phyloP scores from a whole-genome alignment of 2,113 vertebrate genomes.

The Malurus melanocephalus region DNA sequence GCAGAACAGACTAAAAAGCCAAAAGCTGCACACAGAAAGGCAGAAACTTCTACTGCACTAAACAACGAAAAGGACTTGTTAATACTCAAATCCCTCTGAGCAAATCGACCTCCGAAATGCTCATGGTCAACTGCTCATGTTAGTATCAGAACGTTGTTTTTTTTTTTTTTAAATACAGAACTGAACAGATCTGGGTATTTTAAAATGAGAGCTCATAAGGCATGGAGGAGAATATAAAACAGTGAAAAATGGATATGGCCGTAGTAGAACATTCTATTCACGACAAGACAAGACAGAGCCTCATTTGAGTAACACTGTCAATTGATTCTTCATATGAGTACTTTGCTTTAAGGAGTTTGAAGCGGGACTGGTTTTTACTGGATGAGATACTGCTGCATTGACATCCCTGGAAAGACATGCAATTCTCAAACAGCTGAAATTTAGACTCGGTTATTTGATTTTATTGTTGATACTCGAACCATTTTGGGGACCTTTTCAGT shows the following conservation, averaged over 20 bases:
- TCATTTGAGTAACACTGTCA: background rate
- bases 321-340: background rate
- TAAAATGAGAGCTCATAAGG: slow-evolving; percentile 4
- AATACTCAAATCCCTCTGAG: background rate
- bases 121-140: background rate
- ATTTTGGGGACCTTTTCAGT: background rate
- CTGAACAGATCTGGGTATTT: background rate
- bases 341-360: background rate
- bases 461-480: background rate
- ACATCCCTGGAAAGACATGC: background rate
- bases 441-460: background rate
- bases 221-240: background rate
- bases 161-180: background rate
- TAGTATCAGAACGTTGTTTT: background rate
- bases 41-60: slow-evolving; percentile 11
- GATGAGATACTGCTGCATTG: background rate
- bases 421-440: background rate
- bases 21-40: slow-evolving; percentile 26
- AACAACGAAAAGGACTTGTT: background rate
- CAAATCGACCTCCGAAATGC: background rate
- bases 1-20: slow-evolving; percentile 28
- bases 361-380: background rate
- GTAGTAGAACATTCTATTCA: slow-evolving; percentile 2
- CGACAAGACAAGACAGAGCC: background rate
- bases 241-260: background rate